A percentile compares a stretch with the other conserved stretches of the same genome.
These are phyloP conservation scores for Stegana nigrithorax DNA, from an alignment of 2,888 invertebrate species.

Conservation along the genomic window DNA sequence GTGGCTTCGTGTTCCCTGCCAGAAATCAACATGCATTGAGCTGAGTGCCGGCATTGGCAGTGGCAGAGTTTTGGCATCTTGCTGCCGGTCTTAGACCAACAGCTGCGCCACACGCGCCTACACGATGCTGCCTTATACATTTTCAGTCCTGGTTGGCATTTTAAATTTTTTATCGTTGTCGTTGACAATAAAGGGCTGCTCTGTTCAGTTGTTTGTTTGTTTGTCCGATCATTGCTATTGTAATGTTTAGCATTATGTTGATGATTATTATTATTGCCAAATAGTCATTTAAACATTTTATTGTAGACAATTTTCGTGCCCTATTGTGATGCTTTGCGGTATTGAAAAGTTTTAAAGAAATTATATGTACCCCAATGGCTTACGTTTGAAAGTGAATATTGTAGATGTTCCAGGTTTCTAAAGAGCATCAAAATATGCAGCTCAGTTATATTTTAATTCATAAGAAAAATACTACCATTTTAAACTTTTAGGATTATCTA, in stretches of 20 bases:
- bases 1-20: neutral
- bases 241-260: neutral
- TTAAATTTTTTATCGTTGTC: slow-evolving; percentile 57
- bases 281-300: neutral
- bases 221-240: too few species aligned
- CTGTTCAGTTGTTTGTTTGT: too few species aligned
- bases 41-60: neutral
- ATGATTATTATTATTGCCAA: neutral
- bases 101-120: too few species aligned
- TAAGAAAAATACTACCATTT: neutral
- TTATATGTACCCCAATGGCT: too few species aligned
- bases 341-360: too few species aligned
- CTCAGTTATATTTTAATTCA: neutral
- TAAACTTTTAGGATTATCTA: neutral
- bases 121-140: neutral
- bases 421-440: too few species aligned
- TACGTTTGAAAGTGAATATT: too few species aligned
- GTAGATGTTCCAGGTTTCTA: too few species aligned
- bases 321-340: neutral
- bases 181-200: slow-evolving; percentile 55
- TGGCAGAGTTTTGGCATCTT: neutral
- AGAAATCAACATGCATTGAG: neutral
- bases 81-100: neutral
- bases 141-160: slow-evolving; percentile 36
- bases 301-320: neutral